Conservation (phyloP, 1,140 invertebrate genomes). For the Conus ventricosus region DNA sequence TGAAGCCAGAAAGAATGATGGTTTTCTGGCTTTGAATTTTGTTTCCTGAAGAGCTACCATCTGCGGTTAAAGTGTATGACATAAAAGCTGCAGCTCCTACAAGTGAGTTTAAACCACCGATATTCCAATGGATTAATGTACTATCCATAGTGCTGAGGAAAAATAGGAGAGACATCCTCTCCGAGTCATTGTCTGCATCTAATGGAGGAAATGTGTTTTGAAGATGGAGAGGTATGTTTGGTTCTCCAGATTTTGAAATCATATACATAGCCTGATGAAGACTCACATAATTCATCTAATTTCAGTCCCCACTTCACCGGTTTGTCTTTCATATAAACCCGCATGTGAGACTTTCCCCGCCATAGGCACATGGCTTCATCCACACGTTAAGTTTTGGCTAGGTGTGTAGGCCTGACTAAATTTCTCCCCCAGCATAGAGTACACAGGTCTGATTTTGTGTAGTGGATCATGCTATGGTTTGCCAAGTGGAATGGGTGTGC, state of each 20-base stretch:
- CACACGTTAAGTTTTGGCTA: slow-evolving; percentile 40
- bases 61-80: no score
- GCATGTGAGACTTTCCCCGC: slow-evolving; percentile 37
- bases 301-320: slow-evolving; percentile 60
- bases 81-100: no score
- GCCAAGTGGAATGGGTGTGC: slow-evolving; percentile 6
- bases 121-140: no score
- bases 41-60: no score
- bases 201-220: no score
- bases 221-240: background rate
- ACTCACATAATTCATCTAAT: slow-evolving; percentile 47
- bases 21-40: no score
- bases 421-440: background rate
- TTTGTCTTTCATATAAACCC: slow-evolving; percentile 54
- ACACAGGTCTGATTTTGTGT: slow-evolving; percentile 39
- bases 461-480: slow-evolving; percentile 32
- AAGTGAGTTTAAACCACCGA: no score
- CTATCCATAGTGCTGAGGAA: no score
- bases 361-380: slow-evolving; percentile 57
- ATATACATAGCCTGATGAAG: slow-evolving; percentile 41
- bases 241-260: slow-evolving; percentile 41
- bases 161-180: no score
- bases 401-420: background rate
- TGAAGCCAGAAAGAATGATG: no score
- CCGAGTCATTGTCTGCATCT: no score